These are phyloP conservation scores for Carcina quercana DNA, from an alignment of 2,888 invertebrate species.

Conservation along the genomic window DNA sequence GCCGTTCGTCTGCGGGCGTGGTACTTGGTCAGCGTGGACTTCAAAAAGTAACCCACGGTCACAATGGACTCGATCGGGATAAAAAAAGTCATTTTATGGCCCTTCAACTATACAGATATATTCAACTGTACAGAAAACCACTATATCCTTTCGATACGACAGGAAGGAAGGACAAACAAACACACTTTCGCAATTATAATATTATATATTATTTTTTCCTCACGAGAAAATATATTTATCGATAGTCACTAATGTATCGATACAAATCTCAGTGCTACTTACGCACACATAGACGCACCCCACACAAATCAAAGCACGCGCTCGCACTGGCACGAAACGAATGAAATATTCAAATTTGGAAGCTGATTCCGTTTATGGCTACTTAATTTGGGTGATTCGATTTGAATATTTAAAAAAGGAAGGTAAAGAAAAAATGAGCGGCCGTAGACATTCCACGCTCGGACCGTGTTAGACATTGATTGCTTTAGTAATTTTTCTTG, in stretches of 20 bases:
- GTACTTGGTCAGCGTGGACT: too few species aligned
- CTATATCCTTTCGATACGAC: too few species aligned
- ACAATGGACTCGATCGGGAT: too few species aligned
- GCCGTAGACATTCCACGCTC: constrained; percentile 55
- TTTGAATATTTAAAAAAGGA: constrained; percentile 68
- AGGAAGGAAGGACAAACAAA: too few species aligned
- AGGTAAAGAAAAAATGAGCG: constrained; percentile 44
- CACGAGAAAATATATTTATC: constrained; percentile 19
- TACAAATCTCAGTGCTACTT: constrained; percentile 27
- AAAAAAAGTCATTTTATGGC: too few species aligned
- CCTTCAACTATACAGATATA: too few species aligned
- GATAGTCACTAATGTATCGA: constrained; percentile 12
- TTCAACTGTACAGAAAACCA: too few species aligned
- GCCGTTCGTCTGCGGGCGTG: too few species aligned
- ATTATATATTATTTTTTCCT: not conserved
- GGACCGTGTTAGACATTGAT: constrained; percentile 16
- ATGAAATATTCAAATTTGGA: constrained; percentile 75
- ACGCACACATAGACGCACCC: constrained; percentile 34
- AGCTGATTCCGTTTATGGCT: constrained; percentile 75
- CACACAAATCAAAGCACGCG: constrained; percentile 61
- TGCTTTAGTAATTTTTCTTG: constrained; percentile 15
- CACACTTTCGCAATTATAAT: not conserved
- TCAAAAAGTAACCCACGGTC: too few species aligned
- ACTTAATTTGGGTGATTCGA: constrained; percentile 75
- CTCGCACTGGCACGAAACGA: constrained; percentile 56